Evolutionary conservation across 1,140 invertebrate genomes (phyloP), one percentile per base, ranked within the genome.

Genomic region (Vanessa atalanta): DNA sequence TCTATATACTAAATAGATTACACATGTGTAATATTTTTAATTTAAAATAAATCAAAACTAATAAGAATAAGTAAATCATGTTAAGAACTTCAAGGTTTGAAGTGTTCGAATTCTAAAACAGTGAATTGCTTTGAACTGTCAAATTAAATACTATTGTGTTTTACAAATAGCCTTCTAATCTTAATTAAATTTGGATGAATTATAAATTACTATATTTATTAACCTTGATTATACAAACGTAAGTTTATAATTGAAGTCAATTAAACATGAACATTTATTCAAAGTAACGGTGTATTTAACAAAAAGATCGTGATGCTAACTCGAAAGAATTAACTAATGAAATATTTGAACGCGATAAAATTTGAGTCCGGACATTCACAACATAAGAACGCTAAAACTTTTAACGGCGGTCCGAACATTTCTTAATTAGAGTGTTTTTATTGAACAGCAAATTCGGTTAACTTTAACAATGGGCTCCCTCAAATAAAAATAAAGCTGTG

Each of bases 391-490:
- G 79, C 79, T 76, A 85, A 86, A 84, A 82, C 80, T 83, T 85
- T 86, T 85, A 87, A 89, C 83, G 83, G 84, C 87, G 80, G 81
- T 77, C 81, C 84, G 82, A 86, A 89, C 87, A 91, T 92, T 91
- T 90, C 88, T 89, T 92, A 91, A 92, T 92, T 92, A 91, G 88
- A 83, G 81, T 82, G 79, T 88, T 91, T 91, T 92, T 92, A 91
- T 88, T 86, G 83, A 79, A 85, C 86, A 86, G 88, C 90, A 91
- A 92, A 91, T 91, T 92, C 89, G 87, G 89, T 91, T 90, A 91
- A 86, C 85, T 86, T 78, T 76, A 87, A 92, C 89, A 92, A 91
- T 89, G 85, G 86, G 81, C 80, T 88, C 88, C 82, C 82, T 89
- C 87, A 88, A 90, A 89, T 90, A 92, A 92, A 88, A 92, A 91